Evolutionary conservation across 1,140 invertebrate genomes (phyloP), one percentile per base, ranked within the genome.

Genomic region (Leptinotarsa lineolata): DNA sequence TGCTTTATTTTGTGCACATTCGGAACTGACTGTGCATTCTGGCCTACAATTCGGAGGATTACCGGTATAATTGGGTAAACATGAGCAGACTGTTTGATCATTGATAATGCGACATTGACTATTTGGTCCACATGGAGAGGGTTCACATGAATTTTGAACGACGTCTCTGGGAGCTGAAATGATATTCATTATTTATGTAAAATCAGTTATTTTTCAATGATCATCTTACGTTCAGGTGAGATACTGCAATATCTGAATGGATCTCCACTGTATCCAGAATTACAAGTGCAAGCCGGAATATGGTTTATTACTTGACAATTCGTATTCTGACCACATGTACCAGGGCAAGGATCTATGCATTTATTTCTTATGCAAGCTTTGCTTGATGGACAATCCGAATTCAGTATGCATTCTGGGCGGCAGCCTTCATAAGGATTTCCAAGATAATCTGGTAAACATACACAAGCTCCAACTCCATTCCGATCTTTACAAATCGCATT

Each of bases 301-400:
- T 96, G 94, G 80, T 94, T 92, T 1, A 92, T 88, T 1, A 94
- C 92, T 76, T 89, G 88, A 79, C 94, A 96, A 68, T 91, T 85
- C 1, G 93, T 92, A 82, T 93, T 92, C 0, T 87, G 80, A 13
- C 94, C 94, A 82, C 95, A 96, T 6, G 93, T 91, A 21, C 93
- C 93, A 1, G 89, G 88, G 81, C 94, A 96, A 24, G 94, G 94
- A 86, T 95, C 91, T 76, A 91, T 85, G 81, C 95, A 96, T 80
- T 93, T 91, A 82, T 92, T 91, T 80, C 91, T 92, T 16, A 94
- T 88, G 83, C 95, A 96, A 30, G 93, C 91, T 73, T 91, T 86
- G 71, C 92, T 88, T 71, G 90, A 90, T 2, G 91, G 88, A 81
- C 95, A 96, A 77, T 96, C 93, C 6, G 90, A 89, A 82, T 91